A percentile compares a stretch with the other conserved stretches of the same genome.
These are phyloP conservation scores for Gadopsis marmoratus DNA, from an alignment of 2,797 vertebrate genomes.

Conservation along the genomic window DNA sequence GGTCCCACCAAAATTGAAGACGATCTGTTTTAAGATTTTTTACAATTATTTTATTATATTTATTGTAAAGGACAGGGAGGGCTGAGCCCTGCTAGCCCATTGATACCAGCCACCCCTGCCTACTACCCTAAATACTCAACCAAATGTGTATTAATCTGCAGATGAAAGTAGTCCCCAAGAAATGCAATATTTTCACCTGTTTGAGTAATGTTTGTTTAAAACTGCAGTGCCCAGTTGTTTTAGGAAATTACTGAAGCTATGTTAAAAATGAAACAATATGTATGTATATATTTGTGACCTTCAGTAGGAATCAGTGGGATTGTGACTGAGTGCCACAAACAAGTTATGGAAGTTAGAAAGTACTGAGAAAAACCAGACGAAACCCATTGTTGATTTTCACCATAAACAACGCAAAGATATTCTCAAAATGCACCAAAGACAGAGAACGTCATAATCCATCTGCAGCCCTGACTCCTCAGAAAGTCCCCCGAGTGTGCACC, in stretches of 20 bases:
- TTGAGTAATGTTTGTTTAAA: neutral
- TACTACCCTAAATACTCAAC: neutral
- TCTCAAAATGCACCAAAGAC: neutral
- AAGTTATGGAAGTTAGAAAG: neutral
- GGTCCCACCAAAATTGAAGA: no score
- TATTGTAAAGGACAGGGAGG: no score
- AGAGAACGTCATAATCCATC: conserved; percentile 25
- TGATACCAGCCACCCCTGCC: no score
- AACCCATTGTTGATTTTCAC: neutral
- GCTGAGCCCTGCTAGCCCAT: no score
- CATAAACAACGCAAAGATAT: neutral
- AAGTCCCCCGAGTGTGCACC: conserved; percentile 48
- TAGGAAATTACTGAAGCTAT: neutral
- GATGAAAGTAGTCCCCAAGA: neutral
- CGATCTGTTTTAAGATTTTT: no score
- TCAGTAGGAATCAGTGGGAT: neutral
- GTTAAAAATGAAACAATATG: neutral
- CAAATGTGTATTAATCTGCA: neutral
- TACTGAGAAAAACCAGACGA: neutral
- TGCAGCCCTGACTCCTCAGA: conserved; percentile 10
- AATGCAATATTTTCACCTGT: neutral
- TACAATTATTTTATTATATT: no score
- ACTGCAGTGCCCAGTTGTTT: neutral
- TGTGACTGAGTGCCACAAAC: no score
- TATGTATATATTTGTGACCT: neutral